A percentile compares a stretch with the other conserved stretches of the same genome.
Evolutionary conservation across 1,140 invertebrate genomes (phyloP).

Genomic region (Drosophila miranda): DNA sequence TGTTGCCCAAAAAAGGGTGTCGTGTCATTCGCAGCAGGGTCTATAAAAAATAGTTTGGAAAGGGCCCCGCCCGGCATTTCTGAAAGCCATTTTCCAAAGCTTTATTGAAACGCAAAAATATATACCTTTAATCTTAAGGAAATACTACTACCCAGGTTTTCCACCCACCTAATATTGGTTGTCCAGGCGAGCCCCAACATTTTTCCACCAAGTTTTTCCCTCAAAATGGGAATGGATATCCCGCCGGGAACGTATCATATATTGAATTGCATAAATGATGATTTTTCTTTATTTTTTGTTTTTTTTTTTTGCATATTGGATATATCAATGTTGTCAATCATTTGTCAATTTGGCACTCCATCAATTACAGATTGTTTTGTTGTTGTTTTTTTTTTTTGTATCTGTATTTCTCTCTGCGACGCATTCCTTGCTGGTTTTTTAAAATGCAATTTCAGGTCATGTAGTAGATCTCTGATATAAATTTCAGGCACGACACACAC

Average conservation of each 20-base stretch:
- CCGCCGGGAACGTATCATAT: too few relatives aligned
- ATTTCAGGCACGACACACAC: constrained; percentile 18
- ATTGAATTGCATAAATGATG: constrained; percentile 3
- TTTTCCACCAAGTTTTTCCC: too few relatives aligned
- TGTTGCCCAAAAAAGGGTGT: neutral
- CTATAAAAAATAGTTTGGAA: neutral
- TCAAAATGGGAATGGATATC: too few relatives aligned
- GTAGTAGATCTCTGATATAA: constrained; percentile 44
- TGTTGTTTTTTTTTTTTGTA: too few relatives aligned
- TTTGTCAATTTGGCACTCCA: constrained; percentile 73
- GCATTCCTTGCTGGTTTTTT: constrained; percentile 29
- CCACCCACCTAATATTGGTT: too few relatives aligned
- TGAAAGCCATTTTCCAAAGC: too few relatives aligned
- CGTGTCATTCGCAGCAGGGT: neutral
- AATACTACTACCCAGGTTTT: too few relatives aligned
- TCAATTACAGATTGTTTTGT: constrained; percentile 31
- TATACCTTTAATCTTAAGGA: too few relatives aligned
- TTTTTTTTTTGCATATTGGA: constrained; percentile 19
- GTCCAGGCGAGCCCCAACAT: too few relatives aligned
- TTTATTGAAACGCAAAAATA: too few relatives aligned
- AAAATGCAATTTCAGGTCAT: constrained; percentile 24
- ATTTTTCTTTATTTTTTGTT: constrained; percentile 25
- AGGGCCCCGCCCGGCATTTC: too few relatives aligned
- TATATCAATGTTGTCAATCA: constrained; percentile 69
- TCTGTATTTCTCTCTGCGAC: constrained; percentile 22